Base-by-base conservation (phyloP, 2,888 invertebrate genomes). In the Clivina fossor region DNA sequence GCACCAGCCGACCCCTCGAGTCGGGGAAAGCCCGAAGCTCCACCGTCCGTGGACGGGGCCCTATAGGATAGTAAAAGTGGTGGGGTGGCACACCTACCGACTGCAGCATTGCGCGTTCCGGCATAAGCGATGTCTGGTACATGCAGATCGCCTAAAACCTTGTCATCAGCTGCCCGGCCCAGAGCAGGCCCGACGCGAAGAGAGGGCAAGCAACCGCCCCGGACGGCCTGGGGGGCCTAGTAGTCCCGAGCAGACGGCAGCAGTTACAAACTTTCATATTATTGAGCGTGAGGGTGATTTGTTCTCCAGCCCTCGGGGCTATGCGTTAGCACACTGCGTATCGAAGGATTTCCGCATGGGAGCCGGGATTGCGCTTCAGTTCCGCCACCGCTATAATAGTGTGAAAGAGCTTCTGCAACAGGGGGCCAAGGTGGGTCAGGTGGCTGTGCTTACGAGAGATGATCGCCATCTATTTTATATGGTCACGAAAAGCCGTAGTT, bases 201-300 rank as follows among this genome's bases (percentile, higher is more conserved):
- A 48, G 15, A 19, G 48, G 4, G 48, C 48, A 7, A 48, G 24
- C 4, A 22, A 37, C 3, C 20, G 13, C 4, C 37, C 48, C 4
- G 48, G 35, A 5, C 33, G 48, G 37, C 48, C 48, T n/a, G 7
- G 33, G 11, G n/a, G n/a, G n/a, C n/a, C n/a, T n/a, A n/a, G n/a
- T n/a, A n/a, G n/a, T n/a, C n/a, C n/a, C n/a, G n/a, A 26, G 8
- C 26, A 5, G 32, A 32, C 32, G 9, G 13, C 3, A 4, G 3
- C n/a, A 32, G 9, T 11, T 11, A 32, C 32, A 32, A 32, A 3
- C 32, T 3, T n/a, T 13, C 13, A 3, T 11, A 32, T 32, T 3
- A 13, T 11, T 11, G 32, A 32, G 13, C n/a, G 4, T 3, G 8
- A 4, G 2, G 32, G 9, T 3, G 13, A 32, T 7, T 3, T 32